A percentile compares a stretch with the other conserved stretches of the same genome.
These are phyloP conservation scores for Coboldia fuscipes DNA, from an alignment of 1,140 invertebrate genomes.

Conservation along the genomic window DNA sequence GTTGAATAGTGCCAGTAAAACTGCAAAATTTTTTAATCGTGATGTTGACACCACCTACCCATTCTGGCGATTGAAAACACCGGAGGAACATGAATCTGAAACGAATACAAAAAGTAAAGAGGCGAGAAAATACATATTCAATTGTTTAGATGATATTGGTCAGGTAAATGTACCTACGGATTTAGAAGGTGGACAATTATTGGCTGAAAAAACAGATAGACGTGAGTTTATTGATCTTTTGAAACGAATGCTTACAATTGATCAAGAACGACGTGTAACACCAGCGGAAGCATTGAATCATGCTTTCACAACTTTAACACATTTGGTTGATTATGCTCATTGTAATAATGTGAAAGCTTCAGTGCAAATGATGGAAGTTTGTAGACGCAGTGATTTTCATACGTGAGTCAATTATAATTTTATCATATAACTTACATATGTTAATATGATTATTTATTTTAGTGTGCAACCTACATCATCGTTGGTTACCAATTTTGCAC, in stretches of 20 bases:
- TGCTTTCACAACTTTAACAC: constrained; percentile 78
- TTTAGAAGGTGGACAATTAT: constrained; percentile 80
- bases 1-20: constrained; percentile 97
- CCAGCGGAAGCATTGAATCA: constrained; percentile 91
- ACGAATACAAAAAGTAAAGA: constrained; percentile 98
- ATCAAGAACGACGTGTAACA: constrained; percentile 88
- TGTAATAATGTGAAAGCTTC: constrained; percentile 90
- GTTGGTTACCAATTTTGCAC: constrained; percentile 43
- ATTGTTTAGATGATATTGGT: constrained; percentile 96
- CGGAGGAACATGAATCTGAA: constrained; percentile 95
- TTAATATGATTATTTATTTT: background rate
- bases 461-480: constrained; percentile 37
- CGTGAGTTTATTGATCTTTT: constrained; percentile 92
- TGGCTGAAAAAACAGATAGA: constrained; percentile 90
- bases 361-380: constrained; percentile 92
- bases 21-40: constrained; percentile 94
- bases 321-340: constrained; percentile 89
- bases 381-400: constrained; percentile 39
- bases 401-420: constrained; percentile 24
- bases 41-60: constrained; percentile 93
- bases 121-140: constrained; percentile 98
- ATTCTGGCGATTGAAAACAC: constrained; percentile 93
- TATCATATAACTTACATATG: background rate
- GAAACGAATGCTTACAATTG: constrained; percentile 94
- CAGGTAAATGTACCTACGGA: constrained; percentile 94